Conservation (phyloP, 2,797 vertebrate genomes). For the Microctenopoma steveboyesi region DNA sequence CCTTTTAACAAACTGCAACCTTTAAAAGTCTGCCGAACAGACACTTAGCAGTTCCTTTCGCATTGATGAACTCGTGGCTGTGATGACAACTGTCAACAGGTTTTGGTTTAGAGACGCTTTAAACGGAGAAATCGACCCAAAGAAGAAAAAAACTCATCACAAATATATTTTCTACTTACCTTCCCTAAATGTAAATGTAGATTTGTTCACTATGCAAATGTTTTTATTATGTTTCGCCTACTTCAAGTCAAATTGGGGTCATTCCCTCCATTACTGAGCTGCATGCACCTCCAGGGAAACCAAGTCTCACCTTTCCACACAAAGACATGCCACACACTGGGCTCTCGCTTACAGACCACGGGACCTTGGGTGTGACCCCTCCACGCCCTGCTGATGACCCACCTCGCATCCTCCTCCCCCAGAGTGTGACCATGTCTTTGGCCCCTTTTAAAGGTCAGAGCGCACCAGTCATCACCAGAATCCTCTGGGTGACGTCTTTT, state of each 20-base stretch:
- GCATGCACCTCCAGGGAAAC: slow-evolving; percentile 64
- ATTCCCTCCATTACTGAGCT: slow-evolving; percentile 58
- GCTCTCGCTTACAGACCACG: slow-evolving; percentile 54
- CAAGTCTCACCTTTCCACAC: slow-evolving; percentile 74
- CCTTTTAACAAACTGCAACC: no score
- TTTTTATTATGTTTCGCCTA: slow-evolving; percentile 2
- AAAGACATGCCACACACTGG: slow-evolving; percentile 77
- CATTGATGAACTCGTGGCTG: no score
- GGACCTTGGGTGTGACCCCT: slow-evolving; percentile 72
- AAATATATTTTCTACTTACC: not conserved
- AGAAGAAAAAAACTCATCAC: no score
- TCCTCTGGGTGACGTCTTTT: slow-evolving; percentile 70
- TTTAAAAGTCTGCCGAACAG: no score
- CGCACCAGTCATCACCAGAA: slow-evolving; percentile 57
- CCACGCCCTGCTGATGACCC: slow-evolving; percentile 71
- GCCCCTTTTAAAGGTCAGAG: slow-evolving; percentile 75
- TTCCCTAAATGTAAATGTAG: not conserved
- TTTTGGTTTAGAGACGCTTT: no score
- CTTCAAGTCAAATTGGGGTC: slow-evolving; percentile 58
- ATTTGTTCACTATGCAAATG: not conserved
- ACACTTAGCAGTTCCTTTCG: no score
- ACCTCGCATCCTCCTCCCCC: not conserved
- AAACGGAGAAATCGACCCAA: no score
- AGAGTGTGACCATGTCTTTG: slow-evolving; percentile 79
- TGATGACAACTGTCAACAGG: no score